A percentile compares a stretch with the other conserved stretches of the same genome.
These are phyloP conservation scores for Agrotis puta DNA, from an alignment of 2,888 invertebrate genomes.

Conservation along the genomic window DNA sequence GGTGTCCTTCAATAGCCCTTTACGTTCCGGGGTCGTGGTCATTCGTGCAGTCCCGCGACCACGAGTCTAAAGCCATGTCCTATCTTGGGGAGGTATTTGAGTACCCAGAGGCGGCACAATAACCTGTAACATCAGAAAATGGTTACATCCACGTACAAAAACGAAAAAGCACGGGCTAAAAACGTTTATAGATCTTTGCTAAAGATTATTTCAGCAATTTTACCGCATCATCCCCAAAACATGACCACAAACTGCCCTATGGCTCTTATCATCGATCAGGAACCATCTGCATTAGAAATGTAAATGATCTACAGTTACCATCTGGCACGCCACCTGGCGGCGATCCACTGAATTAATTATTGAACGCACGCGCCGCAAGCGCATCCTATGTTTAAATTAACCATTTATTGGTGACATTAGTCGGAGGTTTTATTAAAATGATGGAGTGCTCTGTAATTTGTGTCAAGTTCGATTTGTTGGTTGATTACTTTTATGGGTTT, in stretches of 20 bases:
- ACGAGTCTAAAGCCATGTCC: too few relatives aligned
- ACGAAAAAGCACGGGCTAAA: not conserved
- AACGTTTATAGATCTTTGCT: not conserved
- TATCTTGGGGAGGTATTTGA: too few relatives aligned
- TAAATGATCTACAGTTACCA: conserved; percentile 77
- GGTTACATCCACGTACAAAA: too few relatives aligned
- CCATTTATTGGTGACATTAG: conserved; percentile 56
- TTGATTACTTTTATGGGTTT: not conserved
- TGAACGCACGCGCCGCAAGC: conserved; percentile 77
- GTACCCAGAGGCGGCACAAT: too few relatives aligned
- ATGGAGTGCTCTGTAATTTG: conserved; percentile 24
- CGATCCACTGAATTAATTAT: conserved; percentile 85
- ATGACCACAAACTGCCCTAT: conserved; percentile 53
- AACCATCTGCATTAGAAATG: conserved; percentile 73
- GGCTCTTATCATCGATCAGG: conserved; percentile 64
- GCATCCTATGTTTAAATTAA: conserved; percentile 65
- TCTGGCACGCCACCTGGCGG: conserved; percentile 89
- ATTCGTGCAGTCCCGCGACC: too few relatives aligned
- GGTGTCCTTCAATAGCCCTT: too few relatives aligned
- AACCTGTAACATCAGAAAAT: too few relatives aligned
- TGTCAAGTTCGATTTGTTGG: conserved; percentile 7
- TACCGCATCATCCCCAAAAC: conserved; percentile 21
- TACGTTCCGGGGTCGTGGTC: too few relatives aligned
- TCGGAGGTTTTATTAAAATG: conserved; percentile 39
- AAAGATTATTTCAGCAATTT: not conserved